Percentiles rank a stretch among this genome's conserved stretches.
phyloP scores from a whole-genome alignment of 1,140 invertebrate genomes.

The Archivesica marissinica region DNA sequence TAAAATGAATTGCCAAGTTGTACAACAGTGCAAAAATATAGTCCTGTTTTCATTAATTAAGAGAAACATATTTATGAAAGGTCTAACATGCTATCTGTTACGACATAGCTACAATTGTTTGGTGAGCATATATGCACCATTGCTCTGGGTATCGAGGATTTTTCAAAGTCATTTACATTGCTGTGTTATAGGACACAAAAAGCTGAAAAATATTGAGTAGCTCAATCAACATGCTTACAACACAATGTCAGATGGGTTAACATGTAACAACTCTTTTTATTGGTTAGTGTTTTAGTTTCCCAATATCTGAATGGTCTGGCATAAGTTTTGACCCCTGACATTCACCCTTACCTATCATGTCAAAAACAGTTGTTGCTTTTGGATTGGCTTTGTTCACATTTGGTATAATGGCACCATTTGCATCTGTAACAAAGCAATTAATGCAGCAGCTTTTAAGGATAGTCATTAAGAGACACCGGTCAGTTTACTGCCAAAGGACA shows the following conservation, averaged over 20 bases:
- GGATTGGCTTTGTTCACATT: slow-evolving; percentile 28
- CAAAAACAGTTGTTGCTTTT: slow-evolving; percentile 27
- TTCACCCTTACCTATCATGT: slow-evolving; percentile 47
- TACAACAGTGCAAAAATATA: no score
- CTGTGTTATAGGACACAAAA: neutral
- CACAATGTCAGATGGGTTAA: neutral
- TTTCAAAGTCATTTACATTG: no score
- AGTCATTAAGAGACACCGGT: no score
- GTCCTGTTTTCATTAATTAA: no score
- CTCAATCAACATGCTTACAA: neutral
- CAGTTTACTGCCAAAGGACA: no score
- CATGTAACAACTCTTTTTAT: neutral
- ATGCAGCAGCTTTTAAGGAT: no score
- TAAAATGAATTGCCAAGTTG: no score
- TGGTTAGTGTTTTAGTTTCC: slow-evolving; percentile 32
- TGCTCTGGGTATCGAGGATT: no score
- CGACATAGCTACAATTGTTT: no score
- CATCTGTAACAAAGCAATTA: slow-evolving; percentile 53
- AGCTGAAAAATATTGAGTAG: neutral
- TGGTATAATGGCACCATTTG: slow-evolving; percentile 9
- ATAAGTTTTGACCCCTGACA: slow-evolving; percentile 30
- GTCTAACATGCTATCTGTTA: no score
- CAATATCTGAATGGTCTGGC: slow-evolving; percentile 20
- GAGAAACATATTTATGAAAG: no score
- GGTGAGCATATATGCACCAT: no score